A percentile compares a stretch with the other conserved stretches of the same genome.
phyloP scores from a whole-genome alignment of 2,888 invertebrate species.

The Tiliacea aurago region DNA sequence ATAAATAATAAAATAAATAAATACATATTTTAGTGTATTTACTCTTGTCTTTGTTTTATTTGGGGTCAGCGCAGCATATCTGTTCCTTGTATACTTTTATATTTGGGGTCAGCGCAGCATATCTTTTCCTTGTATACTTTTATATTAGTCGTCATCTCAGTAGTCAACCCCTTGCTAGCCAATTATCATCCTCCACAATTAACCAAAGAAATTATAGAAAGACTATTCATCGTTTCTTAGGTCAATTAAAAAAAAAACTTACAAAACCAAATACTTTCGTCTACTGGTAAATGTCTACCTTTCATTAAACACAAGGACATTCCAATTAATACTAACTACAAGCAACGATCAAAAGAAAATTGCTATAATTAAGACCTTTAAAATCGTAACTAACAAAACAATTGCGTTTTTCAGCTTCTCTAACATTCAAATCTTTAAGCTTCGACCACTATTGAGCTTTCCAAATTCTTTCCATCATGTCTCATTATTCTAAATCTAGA shows the following conservation, averaged over 20 bases:
- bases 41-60: neutral
- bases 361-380: neutral
- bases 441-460: neutral
- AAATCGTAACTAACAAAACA: neutral
- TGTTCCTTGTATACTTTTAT: neutral
- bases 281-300: neutral
- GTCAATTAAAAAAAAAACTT: neutral
- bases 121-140: neutral
- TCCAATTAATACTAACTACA: neutral
- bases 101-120: neutral
- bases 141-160: neutral
- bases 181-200: neutral
- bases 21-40: too few species aligned
- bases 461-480: constrained; percentile 5
- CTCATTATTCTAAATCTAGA: constrained; percentile 26
- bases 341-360: neutral
- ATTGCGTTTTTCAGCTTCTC: too few species aligned
- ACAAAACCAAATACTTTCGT: neutral
- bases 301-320: neutral
- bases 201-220: too few species aligned
- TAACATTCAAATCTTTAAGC: neutral
- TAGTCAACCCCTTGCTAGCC: too few species aligned
- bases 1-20: too few species aligned
- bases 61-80: neutral
- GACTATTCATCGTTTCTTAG: neutral